A percentile compares a stretch with the other conserved stretches of the same genome.
These are phyloP conservation scores for Burhinus oedicnemus DNA, from an alignment of 2,113 vertebrate genomes.

Conservation along the genomic window DNA sequence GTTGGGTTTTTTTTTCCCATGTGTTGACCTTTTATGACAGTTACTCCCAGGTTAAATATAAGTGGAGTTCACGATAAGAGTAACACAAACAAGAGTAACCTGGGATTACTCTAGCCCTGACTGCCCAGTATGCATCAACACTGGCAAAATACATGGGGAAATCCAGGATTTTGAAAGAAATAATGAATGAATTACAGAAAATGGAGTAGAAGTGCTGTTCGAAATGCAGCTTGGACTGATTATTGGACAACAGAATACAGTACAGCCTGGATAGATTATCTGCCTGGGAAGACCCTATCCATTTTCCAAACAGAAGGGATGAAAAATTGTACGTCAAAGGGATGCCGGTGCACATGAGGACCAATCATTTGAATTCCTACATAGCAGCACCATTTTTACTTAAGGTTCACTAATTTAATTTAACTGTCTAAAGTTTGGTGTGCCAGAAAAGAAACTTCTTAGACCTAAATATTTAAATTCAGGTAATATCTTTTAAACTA, in stretches of 20 bases:
- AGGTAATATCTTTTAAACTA: neutral
- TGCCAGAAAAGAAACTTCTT: neutral
- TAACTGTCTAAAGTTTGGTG: neutral
- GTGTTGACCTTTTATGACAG: neutral
- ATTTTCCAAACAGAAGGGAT: neutral
- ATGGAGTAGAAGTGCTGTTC: neutral
- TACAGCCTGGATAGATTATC: neutral
- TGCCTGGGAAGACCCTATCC: neutral
- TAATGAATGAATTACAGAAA: neutral
- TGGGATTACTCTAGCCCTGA: neutral
- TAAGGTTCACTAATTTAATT: neutral
- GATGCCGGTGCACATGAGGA: neutral
- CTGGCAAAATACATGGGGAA: neutral
- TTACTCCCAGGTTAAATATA: neutral
- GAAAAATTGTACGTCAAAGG: neutral
- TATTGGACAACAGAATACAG: neutral
- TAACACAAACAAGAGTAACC: neutral
- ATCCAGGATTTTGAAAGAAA: neutral
- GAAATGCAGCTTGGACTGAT: neutral
- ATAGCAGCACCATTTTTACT: neutral
- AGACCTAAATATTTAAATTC: neutral
- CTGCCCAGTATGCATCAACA: neutral
- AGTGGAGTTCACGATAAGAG: neutral
- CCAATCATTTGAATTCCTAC: neutral
- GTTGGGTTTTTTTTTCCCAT: neutral